phyloP scores from a whole-genome alignment of 1,140 invertebrate genomes.

The Chironomus striatipennis region DNA sequence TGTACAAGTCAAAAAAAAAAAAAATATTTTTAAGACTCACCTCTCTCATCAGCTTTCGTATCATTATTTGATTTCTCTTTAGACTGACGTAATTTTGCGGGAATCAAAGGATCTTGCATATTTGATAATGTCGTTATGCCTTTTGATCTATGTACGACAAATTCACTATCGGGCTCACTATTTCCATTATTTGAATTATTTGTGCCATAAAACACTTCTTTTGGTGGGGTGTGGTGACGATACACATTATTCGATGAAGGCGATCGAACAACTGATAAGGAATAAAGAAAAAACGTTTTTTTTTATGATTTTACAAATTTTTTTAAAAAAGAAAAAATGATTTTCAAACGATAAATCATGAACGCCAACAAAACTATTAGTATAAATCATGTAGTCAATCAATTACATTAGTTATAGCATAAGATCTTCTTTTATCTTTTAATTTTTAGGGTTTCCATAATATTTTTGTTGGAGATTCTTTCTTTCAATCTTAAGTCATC shows the following conservation, averaged over 20 bases:
- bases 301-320: background rate
- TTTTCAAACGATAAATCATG: background rate
- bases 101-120: slow-evolving; percentile 46
- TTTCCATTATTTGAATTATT: background rate
- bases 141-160: slow-evolving; percentile 69
- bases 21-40: slow-evolving; percentile 30
- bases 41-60: slow-evolving; percentile 54
- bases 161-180: slow-evolving; percentile 40
- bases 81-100: slow-evolving; percentile 46
- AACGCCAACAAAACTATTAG: no score
- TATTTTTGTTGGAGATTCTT: no score
- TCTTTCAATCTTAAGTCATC: no score
- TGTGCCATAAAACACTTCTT: background rate
- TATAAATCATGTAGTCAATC: no score
- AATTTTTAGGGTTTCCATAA: no score
- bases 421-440: no score
- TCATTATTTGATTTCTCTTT: slow-evolving; percentile 55
- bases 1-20: background rate
- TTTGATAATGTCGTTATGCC: slow-evolving; percentile 70
- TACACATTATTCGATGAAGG: slow-evolving; percentile 2
- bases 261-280: background rate
- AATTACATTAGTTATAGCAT: no score
- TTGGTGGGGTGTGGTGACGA: slow-evolving; percentile 3
- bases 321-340: no score
- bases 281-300: background rate